Percentiles rank a stretch among this genome's conserved stretches.
These are phyloP conservation scores for Odontothrips loti DNA, from an alignment of 2,888 invertebrate genomes.

Conservation along the genomic window DNA sequence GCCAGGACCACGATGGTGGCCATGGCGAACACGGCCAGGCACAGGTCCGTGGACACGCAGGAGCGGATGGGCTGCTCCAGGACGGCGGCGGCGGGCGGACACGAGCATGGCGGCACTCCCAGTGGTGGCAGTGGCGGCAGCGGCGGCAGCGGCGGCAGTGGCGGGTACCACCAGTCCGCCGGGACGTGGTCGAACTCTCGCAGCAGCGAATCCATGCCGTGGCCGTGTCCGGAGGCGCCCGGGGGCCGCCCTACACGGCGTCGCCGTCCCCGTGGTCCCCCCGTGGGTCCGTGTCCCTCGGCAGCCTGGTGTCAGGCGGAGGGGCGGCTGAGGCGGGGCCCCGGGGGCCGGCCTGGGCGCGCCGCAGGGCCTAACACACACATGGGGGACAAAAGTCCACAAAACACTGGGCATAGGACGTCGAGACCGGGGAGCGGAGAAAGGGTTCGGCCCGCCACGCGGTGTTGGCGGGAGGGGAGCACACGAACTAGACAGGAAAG, in stretches of 20 bases:
- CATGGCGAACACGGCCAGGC: background rate
- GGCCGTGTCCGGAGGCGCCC: background rate
- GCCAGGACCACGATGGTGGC: background rate
- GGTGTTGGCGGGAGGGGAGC: too few relatives aligned
- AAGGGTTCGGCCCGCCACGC: too few relatives aligned
- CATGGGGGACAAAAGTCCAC: too few relatives aligned
- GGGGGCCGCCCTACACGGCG: background rate
- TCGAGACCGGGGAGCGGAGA: too few relatives aligned
- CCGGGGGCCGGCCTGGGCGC: too few relatives aligned
- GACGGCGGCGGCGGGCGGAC: background rate
- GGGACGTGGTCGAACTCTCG: slow-evolving; percentile 20
- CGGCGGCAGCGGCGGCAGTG: background rate
- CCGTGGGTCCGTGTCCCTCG: too few relatives aligned
- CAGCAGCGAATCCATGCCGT: background rate
- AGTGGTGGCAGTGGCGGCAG: background rate
- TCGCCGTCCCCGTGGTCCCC: too few relatives aligned
- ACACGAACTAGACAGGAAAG: too few relatives aligned
- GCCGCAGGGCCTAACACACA: too few relatives aligned
- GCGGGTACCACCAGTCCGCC: background rate
- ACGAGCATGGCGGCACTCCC: background rate
- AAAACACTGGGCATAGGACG: too few relatives aligned
- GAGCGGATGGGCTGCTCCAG: background rate
- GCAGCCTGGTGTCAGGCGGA: too few relatives aligned
- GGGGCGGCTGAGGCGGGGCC: too few relatives aligned
- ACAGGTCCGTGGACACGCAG: background rate